Evolutionary conservation across 2,113 vertebrate genomes (phyloP).

Genomic region (Sinocyclocheilus maitianheensis): DNA sequence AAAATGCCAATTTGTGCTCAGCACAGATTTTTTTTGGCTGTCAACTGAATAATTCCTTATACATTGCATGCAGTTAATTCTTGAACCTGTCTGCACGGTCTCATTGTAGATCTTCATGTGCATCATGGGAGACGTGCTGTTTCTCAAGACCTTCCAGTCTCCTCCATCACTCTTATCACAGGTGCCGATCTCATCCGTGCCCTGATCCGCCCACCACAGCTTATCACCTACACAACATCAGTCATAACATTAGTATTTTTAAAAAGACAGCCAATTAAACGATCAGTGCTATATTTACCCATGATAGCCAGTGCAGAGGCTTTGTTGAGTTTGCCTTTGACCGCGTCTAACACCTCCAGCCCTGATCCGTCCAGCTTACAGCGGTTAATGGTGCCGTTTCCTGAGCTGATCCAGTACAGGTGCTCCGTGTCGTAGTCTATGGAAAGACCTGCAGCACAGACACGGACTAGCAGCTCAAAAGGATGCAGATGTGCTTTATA

Average conservation of each 20-base stretch:
- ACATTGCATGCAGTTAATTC: slow-evolving; percentile 28
- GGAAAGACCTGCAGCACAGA: slow-evolving; percentile 79
- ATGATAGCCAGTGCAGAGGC: slow-evolving; percentile 94
- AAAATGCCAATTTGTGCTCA: background rate
- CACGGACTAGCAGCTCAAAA: background rate
- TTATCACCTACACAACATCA: slow-evolving; percentile 79
- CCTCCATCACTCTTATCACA: slow-evolving; percentile 90
- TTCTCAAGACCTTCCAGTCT: slow-evolving; percentile 82
- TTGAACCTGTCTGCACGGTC: slow-evolving; percentile 83
- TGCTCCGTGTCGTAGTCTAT: slow-evolving; percentile 88
- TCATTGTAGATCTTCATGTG: slow-evolving; percentile 98
- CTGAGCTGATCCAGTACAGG: slow-evolving; percentile 96
- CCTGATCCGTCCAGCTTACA: slow-evolving; percentile 87
- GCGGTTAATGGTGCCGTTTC: slow-evolving; percentile 89
- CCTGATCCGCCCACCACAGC: slow-evolving; percentile 98
- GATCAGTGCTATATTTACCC: slow-evolving; percentile 74
- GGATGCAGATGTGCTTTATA: slow-evolving; percentile 52
- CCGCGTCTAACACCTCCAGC: slow-evolving; percentile 81
- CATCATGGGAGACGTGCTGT: slow-evolving; percentile 94
- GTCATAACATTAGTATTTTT: background rate
- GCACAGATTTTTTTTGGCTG: background rate
- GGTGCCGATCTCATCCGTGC: slow-evolving; percentile 92
- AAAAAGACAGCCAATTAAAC: background rate
- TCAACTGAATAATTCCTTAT: background rate
- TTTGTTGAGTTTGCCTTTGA: slow-evolving; percentile 86